Percentiles rank a stretch among this genome's conserved stretches.
phyloP scores from a whole-genome alignment of 1,140 invertebrate genomes.

The Charaxes varanes region DNA sequence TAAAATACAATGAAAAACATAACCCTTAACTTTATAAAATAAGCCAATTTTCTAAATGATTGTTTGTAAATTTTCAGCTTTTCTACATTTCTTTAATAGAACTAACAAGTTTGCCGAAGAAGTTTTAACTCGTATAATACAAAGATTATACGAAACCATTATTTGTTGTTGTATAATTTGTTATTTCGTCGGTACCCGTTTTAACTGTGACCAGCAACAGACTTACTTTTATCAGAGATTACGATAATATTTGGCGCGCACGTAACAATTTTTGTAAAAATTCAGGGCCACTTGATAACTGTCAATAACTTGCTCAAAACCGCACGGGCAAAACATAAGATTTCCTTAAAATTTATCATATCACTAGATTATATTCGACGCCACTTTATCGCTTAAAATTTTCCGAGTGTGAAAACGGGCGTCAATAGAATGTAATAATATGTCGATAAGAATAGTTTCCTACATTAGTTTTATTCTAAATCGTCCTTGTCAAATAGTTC shows the following conservation, averaged over 20 bases:
- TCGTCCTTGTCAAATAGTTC: background rate
- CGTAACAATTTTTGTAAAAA: constrained; percentile 23
- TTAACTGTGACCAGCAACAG: constrained; percentile 2
- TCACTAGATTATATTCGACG: constrained; percentile 6
- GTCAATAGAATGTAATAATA: too few species aligned
- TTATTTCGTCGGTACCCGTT: too few species aligned
- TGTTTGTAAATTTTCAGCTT: too few species aligned
- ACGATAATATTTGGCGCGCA: constrained; percentile 33
- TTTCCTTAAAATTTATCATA: constrained; percentile 6
- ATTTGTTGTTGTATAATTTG: too few species aligned
- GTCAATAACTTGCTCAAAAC: constrained; percentile 6
- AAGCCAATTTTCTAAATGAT: too few species aligned
- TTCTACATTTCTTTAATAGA: too few species aligned
- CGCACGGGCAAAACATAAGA: too few species aligned
- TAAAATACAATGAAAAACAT: too few species aligned
- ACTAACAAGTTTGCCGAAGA: too few species aligned
- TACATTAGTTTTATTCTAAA: background rate
- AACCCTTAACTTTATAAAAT: too few species aligned
- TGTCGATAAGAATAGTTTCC: constrained; percentile 4
- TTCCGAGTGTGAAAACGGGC: constrained; percentile 1
- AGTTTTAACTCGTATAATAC: too few species aligned
- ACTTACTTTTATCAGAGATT: constrained; percentile 31
- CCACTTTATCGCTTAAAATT: constrained; percentile 1
- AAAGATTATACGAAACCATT: too few species aligned
- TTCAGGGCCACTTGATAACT: constrained; percentile 22